Evolutionary conservation across 1,140 invertebrate genomes (phyloP), one percentile per base, ranked within the genome.

Genomic region (Brachionus angularis): DNA sequence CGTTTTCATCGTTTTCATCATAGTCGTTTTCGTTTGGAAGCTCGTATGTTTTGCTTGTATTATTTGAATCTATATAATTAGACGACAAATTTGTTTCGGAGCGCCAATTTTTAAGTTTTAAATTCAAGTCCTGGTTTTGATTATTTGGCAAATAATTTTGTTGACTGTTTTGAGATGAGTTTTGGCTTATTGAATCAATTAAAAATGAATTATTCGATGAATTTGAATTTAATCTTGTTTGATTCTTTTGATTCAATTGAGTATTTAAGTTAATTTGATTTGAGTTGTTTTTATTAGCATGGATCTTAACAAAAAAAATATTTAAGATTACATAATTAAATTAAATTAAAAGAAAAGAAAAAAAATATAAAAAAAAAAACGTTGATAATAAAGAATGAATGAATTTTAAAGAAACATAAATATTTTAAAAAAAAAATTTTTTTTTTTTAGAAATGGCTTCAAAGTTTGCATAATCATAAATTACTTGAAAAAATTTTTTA

Each of bases 281-380:
- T 23, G 53, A 36, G 16, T 58, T 55, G 52, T 55, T 58, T 58
- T 58, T 58, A n/a, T 58, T 58, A 58, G 53, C 53, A 39, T 39
- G 39, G 36, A 58, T 58, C 53, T 58, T 58, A 18, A 39, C 3
- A 25, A 39, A 39, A 58, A 39, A 21, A 7, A 42, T 7, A 42
- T 7, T 7, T 14, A 5, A 2, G 16, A 42, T 14, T 3, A 7
- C 14, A n/a, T 14, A 58, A 58, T n/a, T n/a, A n/a, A n/a, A n/a
- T n/a, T n/a, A n/a, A n/a, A n/a, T n/a, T n/a, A n/a, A n/a, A n/a
- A n/a, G n/a, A n/a, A n/a, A n/a, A n/a, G n/a, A n/a, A n/a, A n/a
- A n/a, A n/a, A n/a, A n/a, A n/a, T n/a, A n/a, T n/a, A n/a, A n/a
- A n/a, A n/a, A n/a, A n/a, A n/a, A n/a, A n/a, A n/a, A n/a, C n/a